Evolutionary conservation across 1,140 invertebrate species (phyloP), one percentile per base, ranked within the genome.

Genomic region (Danaus plexippus): DNA sequence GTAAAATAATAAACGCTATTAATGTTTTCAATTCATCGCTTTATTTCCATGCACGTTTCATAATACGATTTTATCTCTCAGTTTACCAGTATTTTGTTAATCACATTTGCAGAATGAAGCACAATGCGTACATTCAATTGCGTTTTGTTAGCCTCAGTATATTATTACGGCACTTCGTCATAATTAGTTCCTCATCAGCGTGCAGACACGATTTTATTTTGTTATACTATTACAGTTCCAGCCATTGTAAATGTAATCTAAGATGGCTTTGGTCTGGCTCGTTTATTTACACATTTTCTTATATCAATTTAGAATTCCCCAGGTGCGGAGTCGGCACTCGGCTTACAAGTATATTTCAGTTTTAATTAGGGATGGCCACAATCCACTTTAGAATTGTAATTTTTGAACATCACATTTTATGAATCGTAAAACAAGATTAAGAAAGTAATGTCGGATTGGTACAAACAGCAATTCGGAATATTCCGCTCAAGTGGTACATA

Each of bases 361-460:
- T 85, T 83, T 83, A 85, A 83, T 82, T 83, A 85, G 77, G 64
- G 71, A 76, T 66, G 66, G 63, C 69, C 70, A 66, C 80, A 73
- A 72, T 75, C 66, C 70, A 77, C 68, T 71, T 73, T 54, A 57
- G 58, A 63, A 48, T 61, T 40, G 7, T 43, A 52, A 52, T 43
- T 40, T 43, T 52, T 52, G 42, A 52, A 52, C 40, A 40, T 43
- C 11, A 10, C 42, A 42, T 15, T 11, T 9, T 15, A 43, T 43
- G 42, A 52, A 45, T n/a, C 12, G 11, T 45, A 45, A 45, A 45
- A n/a, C 42, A 51, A 41, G 32, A 51, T 12, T 41, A 32, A 13
- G 32, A 56, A 32, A 32, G 22, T 43, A 43, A 1, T 22, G 10
- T 52, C 22, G 43, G 15, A 54, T 45, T 50, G 44, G 50, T 45